Evolutionary conservation across 2,113 vertebrate genomes (phyloP), one percentile per base, ranked within the genome.

Genomic region (Ammodramus savannarum): DNA sequence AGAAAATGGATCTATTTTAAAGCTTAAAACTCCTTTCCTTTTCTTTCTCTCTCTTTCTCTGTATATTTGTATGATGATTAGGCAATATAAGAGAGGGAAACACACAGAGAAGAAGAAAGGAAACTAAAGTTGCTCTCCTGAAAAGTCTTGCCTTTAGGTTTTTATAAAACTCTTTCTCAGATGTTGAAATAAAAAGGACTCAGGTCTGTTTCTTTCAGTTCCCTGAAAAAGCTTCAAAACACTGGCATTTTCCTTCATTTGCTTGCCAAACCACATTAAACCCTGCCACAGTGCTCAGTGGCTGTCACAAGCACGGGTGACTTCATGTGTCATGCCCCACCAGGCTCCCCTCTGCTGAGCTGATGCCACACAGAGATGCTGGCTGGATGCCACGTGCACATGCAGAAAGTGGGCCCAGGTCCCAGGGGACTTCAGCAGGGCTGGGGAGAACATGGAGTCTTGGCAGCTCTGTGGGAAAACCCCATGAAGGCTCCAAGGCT

Each of bases 221-320:
- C 36, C 26, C 51, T 67, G 51, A 69, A 23, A 14, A 46, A 83
- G 44, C 69, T 88, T 79, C 44, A 44, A 41, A 86, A 52, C 54
- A 44, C 5, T 26, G 29, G 3, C 25, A 34, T 86, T 83, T 86
- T 69, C 22, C 34, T 38, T 63, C 38, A 26, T 58, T 91, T 72
- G 27, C 41, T 87, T 72, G 34, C 31, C 27, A 72, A 90, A 41
- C 32, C 41, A 23, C 66, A 54, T 43, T 16, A 65, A 79, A 21
- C 18, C 5, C 6, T 9, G 0, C 13, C 0, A 0, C 1, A 3
- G 46, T 2, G 13, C 55, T 58, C 22, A 15, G 57, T 57, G 87
- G 43, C 46, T 46, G 11, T 14, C 54, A 29, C 21, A 41, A 32
- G 55, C 55, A 34, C 2, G 0, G 1, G 63, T 69, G 79, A 49